Percentiles rank a stretch among this genome's conserved stretches.
These are phyloP conservation scores for Camarhynchus parvulus DNA, from an alignment of 2,113 vertebrate genomes.

Conservation along the genomic window DNA sequence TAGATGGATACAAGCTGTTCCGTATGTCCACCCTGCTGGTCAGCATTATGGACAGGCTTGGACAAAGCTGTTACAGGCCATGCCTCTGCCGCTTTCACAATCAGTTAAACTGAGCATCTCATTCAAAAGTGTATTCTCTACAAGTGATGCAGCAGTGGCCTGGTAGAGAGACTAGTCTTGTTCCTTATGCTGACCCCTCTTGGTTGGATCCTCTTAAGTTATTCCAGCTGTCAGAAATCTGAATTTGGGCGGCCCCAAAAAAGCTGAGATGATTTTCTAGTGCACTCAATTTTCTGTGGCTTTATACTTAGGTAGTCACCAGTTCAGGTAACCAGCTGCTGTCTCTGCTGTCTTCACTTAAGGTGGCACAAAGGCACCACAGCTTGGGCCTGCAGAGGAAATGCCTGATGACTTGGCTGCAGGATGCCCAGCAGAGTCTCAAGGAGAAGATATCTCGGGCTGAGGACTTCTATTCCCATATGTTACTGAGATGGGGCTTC, in stretches of 20 bases:
- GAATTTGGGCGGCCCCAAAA: not conserved
- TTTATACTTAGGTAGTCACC: not conserved
- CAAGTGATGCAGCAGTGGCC: not conserved
- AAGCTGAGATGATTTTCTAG: not conserved
- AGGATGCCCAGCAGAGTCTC: constrained; percentile 57
- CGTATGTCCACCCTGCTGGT: not conserved
- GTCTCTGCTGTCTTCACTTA: constrained; percentile 58
- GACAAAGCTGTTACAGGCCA: not conserved
- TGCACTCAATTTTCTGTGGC: not conserved
- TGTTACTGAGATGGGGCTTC: constrained; percentile 78
- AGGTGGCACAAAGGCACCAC: constrained; percentile 85
- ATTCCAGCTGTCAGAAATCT: not conserved
- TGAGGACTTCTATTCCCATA: constrained; percentile 70
- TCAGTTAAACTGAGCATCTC: not conserved
- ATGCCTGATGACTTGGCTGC: constrained; percentile 81
- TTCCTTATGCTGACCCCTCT: not conserved
- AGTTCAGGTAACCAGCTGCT: not conserved
- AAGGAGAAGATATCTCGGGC: constrained; percentile 76
- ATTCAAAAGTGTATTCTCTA: not conserved
- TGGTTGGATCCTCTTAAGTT: not conserved
- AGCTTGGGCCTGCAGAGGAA: constrained; percentile 73
- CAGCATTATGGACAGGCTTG: not conserved
- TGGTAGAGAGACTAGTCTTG: not conserved
- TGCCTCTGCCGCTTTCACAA: not conserved
- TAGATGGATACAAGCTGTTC: not conserved